Percentiles rank a stretch among this genome's conserved stretches.
Conservation (phyloP, 35 echinoderm and acorn worm genomes). For the Heliocidaris erythrogramma region DNA sequence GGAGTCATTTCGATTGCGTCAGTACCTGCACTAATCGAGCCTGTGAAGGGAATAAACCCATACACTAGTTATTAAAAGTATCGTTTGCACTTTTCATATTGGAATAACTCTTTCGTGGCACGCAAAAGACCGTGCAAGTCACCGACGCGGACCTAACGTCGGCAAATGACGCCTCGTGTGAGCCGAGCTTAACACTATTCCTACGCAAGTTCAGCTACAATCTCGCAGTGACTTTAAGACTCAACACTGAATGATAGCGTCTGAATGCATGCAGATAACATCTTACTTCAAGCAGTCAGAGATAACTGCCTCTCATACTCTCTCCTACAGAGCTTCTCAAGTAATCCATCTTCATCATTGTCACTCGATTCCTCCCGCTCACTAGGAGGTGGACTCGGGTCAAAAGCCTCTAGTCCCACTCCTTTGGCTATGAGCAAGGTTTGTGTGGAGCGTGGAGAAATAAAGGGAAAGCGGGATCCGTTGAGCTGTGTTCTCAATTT, state of each 20-base stretch:
- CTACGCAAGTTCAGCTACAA: no score
- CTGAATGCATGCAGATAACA: neutral
- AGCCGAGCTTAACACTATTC: no score
- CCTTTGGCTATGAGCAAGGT: constrained; percentile 30
- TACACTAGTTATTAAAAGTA: no score
- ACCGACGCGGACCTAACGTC: no score
- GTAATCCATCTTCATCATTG: constrained; percentile 40
- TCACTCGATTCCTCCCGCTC: constrained; percentile 56
- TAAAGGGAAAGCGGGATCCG: constrained; percentile 1
- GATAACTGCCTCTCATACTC: constrained; percentile 64
- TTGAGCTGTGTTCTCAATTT: neutral
- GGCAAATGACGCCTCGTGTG: no score
- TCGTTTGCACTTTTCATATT: no score
- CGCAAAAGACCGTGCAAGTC: no score
- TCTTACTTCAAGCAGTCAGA: constrained; percentile 53
- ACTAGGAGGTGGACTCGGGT: constrained; percentile 55
- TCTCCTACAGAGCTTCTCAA: neutral
- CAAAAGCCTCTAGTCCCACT: constrained; percentile 54
- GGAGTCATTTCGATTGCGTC: no score
- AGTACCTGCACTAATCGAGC: no score
- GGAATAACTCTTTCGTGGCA: no score
- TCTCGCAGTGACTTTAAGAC: no score
- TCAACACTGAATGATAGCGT: neutral
- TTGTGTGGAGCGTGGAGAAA: constrained; percentile 47
- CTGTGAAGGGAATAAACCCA: no score